Conservation (phyloP, 2,797 vertebrate species). For the Channallabes apus region DNA sequence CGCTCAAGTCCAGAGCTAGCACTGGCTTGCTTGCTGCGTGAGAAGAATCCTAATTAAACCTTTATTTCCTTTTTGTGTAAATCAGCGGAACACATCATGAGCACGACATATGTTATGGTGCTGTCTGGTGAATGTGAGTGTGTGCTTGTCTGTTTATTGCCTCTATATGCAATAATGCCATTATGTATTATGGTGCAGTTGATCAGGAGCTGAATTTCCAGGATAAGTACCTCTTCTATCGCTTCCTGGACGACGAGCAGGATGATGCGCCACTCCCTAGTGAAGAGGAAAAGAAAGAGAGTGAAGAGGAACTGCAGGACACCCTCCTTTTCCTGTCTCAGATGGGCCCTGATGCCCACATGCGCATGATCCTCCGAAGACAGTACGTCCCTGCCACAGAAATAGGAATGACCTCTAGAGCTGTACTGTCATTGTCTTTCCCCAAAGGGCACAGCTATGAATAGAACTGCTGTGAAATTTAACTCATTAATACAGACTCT, state of each 20-base stretch:
- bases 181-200: constrained; percentile 72
- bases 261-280: constrained; percentile 83
- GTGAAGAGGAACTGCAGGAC: constrained; percentile 93
- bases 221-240: constrained; percentile 98
- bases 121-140: neutral
- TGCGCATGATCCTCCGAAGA: constrained; percentile 98
- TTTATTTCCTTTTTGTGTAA: constrained; percentile 11
- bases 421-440: constrained; percentile 28
- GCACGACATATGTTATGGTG: neutral
- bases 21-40: neutral
- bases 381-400: constrained; percentile 71
- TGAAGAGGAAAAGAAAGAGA: constrained; percentile 89
- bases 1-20: constrained; percentile 4
- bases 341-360: constrained; percentile 94
- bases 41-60: constrained; percentile 21
- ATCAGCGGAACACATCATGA: neutral
- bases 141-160: constrained; percentile 14
- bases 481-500: constrained; percentile 36
- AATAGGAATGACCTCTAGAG: constrained; percentile 20
- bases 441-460: constrained; percentile 29
- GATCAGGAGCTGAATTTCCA: constrained; percentile 94
- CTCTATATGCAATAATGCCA: constrained; percentile 5
- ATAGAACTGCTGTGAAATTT: constrained; percentile 20
- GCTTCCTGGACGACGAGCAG: constrained; percentile 92
- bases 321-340: constrained; percentile 90